These are phyloP conservation scores for Parnassius glacialis DNA, from an alignment of 2,888 invertebrate species.

Conservation along the genomic window DNA sequence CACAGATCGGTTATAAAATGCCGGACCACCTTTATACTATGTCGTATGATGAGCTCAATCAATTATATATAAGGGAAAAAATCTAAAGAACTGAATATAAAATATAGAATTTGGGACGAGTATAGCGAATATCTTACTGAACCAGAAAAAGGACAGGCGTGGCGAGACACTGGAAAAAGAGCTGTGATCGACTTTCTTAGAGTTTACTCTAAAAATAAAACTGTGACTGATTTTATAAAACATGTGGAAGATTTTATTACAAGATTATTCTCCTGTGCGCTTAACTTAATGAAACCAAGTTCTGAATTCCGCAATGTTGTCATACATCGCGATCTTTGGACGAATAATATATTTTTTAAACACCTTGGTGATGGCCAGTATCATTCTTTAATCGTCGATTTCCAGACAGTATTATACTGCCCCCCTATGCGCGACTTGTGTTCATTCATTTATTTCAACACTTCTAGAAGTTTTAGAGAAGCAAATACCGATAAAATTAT, in stretches of 20 bases:
- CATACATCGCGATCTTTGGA: constrained; percentile 83
- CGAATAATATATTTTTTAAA: constrained; percentile 81
- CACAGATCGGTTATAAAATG: constrained; percentile 55
- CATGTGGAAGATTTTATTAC: constrained; percentile 46
- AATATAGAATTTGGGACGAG: constrained; percentile 64
- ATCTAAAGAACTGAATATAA: constrained; percentile 50
- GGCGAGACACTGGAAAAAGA: constrained; percentile 62
- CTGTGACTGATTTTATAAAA: constrained; percentile 41
- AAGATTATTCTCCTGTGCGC: constrained; percentile 46
- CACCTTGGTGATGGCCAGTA: constrained; percentile 47
- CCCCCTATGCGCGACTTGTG: constrained; percentile 84
- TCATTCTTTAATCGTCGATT: constrained; percentile 83
- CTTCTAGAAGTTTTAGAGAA: constrained; percentile 63
- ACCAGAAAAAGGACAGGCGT: constrained; percentile 40
- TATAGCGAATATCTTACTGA: constrained; percentile 55
- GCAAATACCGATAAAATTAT: constrained; percentile 67
- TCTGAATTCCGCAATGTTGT: constrained; percentile 70
- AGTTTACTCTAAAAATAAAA: constrained; percentile 54
- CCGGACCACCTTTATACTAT: constrained; percentile 48
- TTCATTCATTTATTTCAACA: constrained; percentile 79
- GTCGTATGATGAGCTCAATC: constrained; percentile 63
- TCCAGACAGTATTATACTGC: constrained; percentile 84
- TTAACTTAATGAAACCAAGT: constrained; percentile 61
- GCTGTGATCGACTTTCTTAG: constrained; percentile 61
- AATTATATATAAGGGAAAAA: constrained; percentile 64